These are phyloP conservation scores for Erebia aethiops DNA, from an alignment of 2,888 invertebrate species.

Conservation along the genomic window DNA sequence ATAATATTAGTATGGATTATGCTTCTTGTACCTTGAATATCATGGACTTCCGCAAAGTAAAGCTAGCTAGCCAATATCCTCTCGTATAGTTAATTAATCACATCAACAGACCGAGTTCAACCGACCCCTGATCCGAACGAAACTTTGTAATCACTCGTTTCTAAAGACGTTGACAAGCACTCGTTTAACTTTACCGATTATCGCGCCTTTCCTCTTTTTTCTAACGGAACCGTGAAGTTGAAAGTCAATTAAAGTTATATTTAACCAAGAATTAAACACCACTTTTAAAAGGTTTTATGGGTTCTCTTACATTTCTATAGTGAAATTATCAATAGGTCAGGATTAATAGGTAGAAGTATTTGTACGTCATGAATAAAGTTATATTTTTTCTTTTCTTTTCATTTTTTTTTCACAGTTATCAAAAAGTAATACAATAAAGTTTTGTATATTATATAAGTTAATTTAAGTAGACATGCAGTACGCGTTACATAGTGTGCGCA, in stretches of 20 bases:
- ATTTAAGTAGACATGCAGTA: too few species aligned
- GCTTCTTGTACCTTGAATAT: too few species aligned
- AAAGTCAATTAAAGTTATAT: constrained; percentile 30
- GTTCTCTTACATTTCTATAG: not conserved
- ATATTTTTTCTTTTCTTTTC: too few species aligned
- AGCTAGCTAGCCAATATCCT: too few species aligned
- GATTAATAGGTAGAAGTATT: not conserved
- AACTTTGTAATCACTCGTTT: constrained; percentile 7
- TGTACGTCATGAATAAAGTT: too few species aligned
- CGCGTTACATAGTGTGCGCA: too few species aligned
- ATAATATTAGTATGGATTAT: too few species aligned
- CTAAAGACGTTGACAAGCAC: constrained; percentile 59
- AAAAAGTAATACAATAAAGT: too few species aligned
- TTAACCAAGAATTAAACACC: constrained; percentile 3
- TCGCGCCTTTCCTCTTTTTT: constrained; percentile 44
- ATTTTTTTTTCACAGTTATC: too few species aligned
- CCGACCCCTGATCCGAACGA: constrained; percentile 14
- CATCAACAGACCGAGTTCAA: constrained; percentile 45
- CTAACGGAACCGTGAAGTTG: not conserved
- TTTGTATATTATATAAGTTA: too few species aligned
- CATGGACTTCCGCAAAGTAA: too few species aligned
- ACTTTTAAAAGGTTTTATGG: constrained; percentile 1
- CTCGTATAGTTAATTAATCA: constrained; percentile 37
- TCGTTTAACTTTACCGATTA: constrained; percentile 67
- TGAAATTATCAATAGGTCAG: not conserved